A percentile compares a stretch with the other conserved stretches of the same genome.
phyloP scores from a whole-genome alignment of 2,797 vertebrate genomes.

The Iguana delicatissima region DNA sequence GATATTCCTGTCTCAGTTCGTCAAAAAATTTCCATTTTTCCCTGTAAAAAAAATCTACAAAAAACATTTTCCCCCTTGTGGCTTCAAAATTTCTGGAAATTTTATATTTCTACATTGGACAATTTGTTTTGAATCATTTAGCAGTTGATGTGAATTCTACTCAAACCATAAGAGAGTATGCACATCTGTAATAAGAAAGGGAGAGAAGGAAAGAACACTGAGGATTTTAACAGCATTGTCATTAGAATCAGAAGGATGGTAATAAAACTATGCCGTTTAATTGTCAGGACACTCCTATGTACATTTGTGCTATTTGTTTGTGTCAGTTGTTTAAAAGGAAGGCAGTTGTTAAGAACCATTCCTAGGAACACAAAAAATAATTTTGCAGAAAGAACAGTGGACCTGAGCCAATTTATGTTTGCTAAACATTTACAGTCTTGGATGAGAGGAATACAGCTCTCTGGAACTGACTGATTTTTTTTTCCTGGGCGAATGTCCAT shows the following conservation, averaged over 20 bases:
- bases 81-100: too few species aligned
- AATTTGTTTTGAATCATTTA: background rate
- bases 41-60: too few species aligned
- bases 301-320: constrained; percentile 30
- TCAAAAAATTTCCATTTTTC: too few species aligned
- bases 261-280: background rate
- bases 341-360: constrained; percentile 73
- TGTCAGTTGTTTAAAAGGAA: constrained; percentile 67
- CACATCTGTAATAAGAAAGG: too few species aligned
- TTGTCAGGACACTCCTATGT: background rate
- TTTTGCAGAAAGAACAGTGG: constrained; percentile 76
- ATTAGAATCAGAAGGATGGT: background rate
- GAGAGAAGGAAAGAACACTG: background rate
- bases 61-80: too few species aligned
- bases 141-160: background rate
- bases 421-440: constrained; percentile 70
- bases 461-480: constrained; percentile 64
- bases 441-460: constrained; percentile 71
- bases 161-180: background rate
- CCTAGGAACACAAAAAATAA: constrained; percentile 74
- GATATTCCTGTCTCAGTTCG: too few species aligned
- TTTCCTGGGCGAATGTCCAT: constrained; percentile 69
- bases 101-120: background rate
- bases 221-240: background rate
- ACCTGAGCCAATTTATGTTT: constrained; percentile 69